Evolutionary conservation across 2,888 invertebrate genomes (phyloP), one percentile per base, ranked within the genome.

Genomic region (Pseudococcus jackbeardsleyi): DNA sequence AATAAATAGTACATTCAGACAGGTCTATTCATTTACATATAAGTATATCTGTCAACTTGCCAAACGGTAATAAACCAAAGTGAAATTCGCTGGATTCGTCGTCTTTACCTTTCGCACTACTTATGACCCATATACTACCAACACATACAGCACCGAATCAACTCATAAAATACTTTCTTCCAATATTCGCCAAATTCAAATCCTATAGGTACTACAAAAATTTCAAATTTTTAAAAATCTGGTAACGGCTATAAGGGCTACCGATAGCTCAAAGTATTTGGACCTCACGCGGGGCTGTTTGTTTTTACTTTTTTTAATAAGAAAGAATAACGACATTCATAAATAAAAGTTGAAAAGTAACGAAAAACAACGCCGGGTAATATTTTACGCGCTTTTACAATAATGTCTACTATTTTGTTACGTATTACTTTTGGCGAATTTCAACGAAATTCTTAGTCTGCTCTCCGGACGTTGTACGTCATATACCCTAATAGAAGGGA

Each of bases 391-490:
- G 79, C 42, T 79, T 79, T 79, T 42, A 79, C 72, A 72, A 72
- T 72, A 72, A 72, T 72, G 72, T 72, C 72, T 26, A 72, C 42
- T 79, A 79, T 79, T 79, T 79, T 19, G 79, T 79, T 79, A 79
- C 79, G 79, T 79, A 79, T 79, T 79, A 79, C 79, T 79, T 79
- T 79, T 79, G 79, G 79, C 79, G 79, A 79, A 79, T 79, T 79
- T 79, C 22, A n/a, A n/a, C 11, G 79, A 79, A 79, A 79, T 79
- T 79, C 79, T 79, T 79, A 79, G 79, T 79, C 79, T 79, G 79
- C 79, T 79, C 79, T 79, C 79, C 79, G 79, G 79, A 79, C 79
- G 79, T 79, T 79, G 79, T 79, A 42, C 79, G 79, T 79, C 79
- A 79, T 79, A 79, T n/a, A 42, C 79, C 79, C 79, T 79, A 79